These are phyloP conservation scores for Volucella inanis DNA, from an alignment of 2,888 invertebrate genomes.

Conservation along the genomic window DNA sequence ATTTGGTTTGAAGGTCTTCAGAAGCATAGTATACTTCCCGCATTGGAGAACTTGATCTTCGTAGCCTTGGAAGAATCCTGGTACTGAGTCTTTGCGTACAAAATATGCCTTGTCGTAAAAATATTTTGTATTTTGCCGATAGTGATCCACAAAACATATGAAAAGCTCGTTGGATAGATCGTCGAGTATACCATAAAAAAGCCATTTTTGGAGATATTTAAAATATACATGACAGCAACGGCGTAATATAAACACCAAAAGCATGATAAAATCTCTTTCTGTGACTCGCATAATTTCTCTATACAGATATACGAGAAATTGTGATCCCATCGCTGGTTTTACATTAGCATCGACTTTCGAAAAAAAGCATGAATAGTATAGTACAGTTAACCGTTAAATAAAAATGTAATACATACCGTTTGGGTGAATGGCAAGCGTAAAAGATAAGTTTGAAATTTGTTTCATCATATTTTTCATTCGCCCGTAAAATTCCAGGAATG, in stretches of 20 bases:
- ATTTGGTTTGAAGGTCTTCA: constrained; percentile 88
- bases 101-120: constrained; percentile 82
- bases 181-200: constrained; percentile 92
- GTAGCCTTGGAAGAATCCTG: constrained; percentile 87
- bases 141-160: constrained; percentile 83
- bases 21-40: constrained; percentile 89
- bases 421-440: constrained; percentile 79
- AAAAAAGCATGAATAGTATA: not conserved
- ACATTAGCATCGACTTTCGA: constrained; percentile 77
- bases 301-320: constrained; percentile 81
- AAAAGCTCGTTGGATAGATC: constrained; percentile 94
- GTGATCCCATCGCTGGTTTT: constrained; percentile 79
- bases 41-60: constrained; percentile 88
- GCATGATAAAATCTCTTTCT: constrained; percentile 79
- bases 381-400: not conserved
- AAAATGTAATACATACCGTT: constrained; percentile 75
- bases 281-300: constrained; percentile 79
- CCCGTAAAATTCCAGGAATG: constrained; percentile 78
- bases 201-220: constrained; percentile 89
- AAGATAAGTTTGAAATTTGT: constrained; percentile 79
- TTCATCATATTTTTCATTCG: constrained; percentile 78
- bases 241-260: constrained; percentile 80
- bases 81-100: constrained; percentile 83
- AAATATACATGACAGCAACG: constrained; percentile 82
- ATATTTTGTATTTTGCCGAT: constrained; percentile 80